Conservation (phyloP, 2,113 vertebrate genomes). For the Emydocephalus ijimae region DNA sequence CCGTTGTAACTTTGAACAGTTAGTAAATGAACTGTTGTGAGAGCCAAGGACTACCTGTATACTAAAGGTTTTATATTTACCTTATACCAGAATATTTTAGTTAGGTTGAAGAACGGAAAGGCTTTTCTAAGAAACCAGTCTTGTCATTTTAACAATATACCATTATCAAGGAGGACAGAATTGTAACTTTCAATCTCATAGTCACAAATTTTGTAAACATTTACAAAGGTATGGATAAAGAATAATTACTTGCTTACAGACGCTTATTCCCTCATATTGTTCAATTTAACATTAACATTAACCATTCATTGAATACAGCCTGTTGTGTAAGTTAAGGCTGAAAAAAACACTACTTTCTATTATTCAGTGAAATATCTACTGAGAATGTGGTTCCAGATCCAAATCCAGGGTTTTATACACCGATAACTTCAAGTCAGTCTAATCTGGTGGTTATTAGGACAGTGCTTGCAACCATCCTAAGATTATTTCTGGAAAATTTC, state of each 20-base stretch:
- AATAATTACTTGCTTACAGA: background rate
- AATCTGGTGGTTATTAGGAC: background rate
- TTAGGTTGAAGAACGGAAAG: background rate
- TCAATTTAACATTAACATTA: background rate
- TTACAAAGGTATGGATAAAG: background rate
- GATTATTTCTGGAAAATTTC: background rate
- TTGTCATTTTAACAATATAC: background rate
- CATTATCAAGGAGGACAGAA: background rate
- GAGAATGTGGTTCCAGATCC: background rate
- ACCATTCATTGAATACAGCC: background rate
- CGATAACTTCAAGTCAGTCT: background rate
- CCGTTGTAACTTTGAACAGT: background rate
- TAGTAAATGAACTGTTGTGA: background rate
- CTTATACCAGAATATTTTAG: background rate
- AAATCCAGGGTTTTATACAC: background rate
- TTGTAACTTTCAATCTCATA: background rate
- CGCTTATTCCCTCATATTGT: background rate
- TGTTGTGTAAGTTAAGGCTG: background rate
- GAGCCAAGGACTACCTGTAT: background rate
- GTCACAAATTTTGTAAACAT: background rate
- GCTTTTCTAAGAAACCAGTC: background rate
- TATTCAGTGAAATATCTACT: background rate
- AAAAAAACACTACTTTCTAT: background rate
- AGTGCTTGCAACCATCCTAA: background rate
- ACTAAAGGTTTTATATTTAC: background rate